Conservation (phyloP, 2,888 invertebrate species). For the Ctena decussata region DNA sequence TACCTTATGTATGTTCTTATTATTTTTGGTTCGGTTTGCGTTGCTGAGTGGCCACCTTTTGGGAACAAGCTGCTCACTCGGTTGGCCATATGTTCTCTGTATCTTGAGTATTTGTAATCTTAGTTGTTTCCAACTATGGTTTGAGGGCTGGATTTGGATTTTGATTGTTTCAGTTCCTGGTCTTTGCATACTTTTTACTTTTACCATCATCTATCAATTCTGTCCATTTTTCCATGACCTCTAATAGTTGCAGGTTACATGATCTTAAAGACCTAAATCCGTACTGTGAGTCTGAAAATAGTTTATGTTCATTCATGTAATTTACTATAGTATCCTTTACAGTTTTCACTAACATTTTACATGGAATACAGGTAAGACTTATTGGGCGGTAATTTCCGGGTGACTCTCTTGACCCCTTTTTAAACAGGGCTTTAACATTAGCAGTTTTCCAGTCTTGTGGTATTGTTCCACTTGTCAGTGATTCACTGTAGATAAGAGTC, state of each 20-base stretch:
- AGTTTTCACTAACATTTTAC: conserved; percentile 2
- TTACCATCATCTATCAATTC: conserved; percentile 3
- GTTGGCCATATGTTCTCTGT: no score
- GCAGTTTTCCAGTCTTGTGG: conserved; percentile 1
- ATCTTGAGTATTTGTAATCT: no score
- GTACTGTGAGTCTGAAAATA: background rate
- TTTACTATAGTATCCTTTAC: background rate
- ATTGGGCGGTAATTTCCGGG: background rate
- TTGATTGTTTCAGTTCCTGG: no score
- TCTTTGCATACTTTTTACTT: no score
- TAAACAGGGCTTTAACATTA: conserved; percentile 3
- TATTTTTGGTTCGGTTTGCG: no score
- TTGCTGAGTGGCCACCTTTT: no score
- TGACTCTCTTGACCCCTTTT: conserved; percentile 4
- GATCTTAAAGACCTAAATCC: background rate
- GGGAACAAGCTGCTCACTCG: no score
- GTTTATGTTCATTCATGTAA: background rate
- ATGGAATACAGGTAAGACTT: background rate
- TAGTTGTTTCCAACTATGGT: no score
- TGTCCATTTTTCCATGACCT: background rate
- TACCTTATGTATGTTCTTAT: no score
- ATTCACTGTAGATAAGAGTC: background rate
- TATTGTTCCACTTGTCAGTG: background rate
- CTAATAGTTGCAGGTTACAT: background rate
- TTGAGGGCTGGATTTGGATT: no score